Base-by-base conservation (phyloP, 2,113 vertebrate genomes). In the Gymnogyps californianus region DNA sequence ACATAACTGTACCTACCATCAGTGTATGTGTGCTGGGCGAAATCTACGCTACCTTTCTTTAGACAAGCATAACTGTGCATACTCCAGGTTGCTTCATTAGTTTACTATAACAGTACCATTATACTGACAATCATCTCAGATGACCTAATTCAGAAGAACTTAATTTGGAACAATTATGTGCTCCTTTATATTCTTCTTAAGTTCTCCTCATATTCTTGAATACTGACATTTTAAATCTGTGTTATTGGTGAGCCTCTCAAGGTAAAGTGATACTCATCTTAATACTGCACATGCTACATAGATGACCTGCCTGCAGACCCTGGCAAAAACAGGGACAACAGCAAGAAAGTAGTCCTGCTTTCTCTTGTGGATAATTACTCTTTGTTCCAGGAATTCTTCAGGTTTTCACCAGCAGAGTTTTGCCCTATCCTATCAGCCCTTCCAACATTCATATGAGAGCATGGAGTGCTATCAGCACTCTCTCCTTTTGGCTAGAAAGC, bases 61-160 rank as follows among this genome's bases (percentile, higher is more conserved):
- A 29, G 34, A 32, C 20, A 67, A 75, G 51, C 2, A 0, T 13
- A 54, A 44, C 1, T 7, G 4, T 16, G 8, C 16, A n/a, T 44
- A 62, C 5, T 77, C 17, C 52, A 77, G 36, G 70, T 10, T 62
- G 49, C 32, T 76, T 79, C 70, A 71, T 64, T 40, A 72, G 34
- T 66, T 84, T 90, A 87, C 21, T 77, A 0, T 34, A 76, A 64
- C 55, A 52, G 38, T 11, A 70, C 12, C 25, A 62, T 42, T 70
- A 74, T 5, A 80, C 24, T 66, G 75, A 70, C 40, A 87, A 28
- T 54, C 40, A 86, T 57, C 42, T 65, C 75, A 80, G 36, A 76
- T 71, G 38, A 87, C 34, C 44, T 59, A 49, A 86, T 83, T 58
- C n/a, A 76, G 54, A 87, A 81, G 16, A 79, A 71, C 24, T 72